Base-by-base conservation (phyloP, 2,797 vertebrate genomes). In the Bradypodion pumilum region DNA sequence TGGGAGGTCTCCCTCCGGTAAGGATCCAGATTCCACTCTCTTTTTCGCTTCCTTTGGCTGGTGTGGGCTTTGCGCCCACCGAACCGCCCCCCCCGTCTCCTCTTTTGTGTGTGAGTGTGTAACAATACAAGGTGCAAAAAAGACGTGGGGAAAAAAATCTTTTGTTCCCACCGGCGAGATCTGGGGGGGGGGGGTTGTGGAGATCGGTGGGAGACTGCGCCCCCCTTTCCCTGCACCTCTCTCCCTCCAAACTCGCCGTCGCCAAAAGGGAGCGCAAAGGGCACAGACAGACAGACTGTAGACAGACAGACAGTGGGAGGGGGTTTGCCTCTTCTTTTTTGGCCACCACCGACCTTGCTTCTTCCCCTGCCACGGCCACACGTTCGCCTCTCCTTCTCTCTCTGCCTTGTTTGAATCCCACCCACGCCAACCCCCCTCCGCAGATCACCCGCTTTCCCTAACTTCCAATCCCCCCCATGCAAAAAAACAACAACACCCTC, bases 401-500 rank as follows among this genome's bases (percentile, higher is more conserved):
- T 16, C n/a, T n/a, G n/a, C n/a, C n/a, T n/a, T n/a, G n/a, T n/a
- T n/a, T n/a, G n/a, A n/a, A n/a, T n/a, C n/a, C n/a, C n/a, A n/a
- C n/a, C n/a, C n/a, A n/a, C n/a, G n/a, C n/a, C n/a, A n/a, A n/a
- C n/a, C n/a, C 46, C 46, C 78, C 66, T 25, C 52, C 1, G 21
- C 35, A 65, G 27, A 46, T 46, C 66, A 56, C 35, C 72, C 60
- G 42, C 66, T 49, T 21, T 85, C 49, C n/a, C 40, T 63, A 46
- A n/a, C 21, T 65, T 16, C 83, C 83, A 75, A 29, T 42, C 60
- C 73, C 32, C 46, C 59, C 19, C 82, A 79, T n/a, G n/a, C n/a
- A n/a, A n/a, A n/a, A n/a, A n/a, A n/a, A n/a, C 78, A 85, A 77
- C 78, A 74, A 56, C 74, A 86, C 86, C 81, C 40, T 95, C 96